Evolutionary conservation across 1,140 invertebrate genomes (phyloP).

Genomic region (Amphibalanus amphitrite): DNA sequence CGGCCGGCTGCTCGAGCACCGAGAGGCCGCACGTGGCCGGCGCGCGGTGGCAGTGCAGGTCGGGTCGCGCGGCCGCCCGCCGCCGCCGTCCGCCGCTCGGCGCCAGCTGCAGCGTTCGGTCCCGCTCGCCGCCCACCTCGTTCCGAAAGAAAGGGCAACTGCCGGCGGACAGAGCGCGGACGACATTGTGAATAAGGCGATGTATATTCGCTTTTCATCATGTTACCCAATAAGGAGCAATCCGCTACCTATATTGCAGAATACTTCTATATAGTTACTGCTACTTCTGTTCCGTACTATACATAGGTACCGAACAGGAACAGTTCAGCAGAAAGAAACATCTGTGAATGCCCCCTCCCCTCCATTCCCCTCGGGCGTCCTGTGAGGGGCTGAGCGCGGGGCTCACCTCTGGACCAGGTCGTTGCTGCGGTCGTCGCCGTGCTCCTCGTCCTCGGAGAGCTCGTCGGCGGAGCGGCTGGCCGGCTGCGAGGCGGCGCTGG

Average conservation of each 20-base stretch:
- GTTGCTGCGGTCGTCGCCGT: constrained; percentile 50
- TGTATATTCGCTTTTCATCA: no score
- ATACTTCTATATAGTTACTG: no score
- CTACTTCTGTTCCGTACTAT: no score
- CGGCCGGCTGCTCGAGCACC: constrained; percentile 50
- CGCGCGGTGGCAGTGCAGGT: constrained; percentile 41
- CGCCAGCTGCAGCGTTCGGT: constrained; percentile 31
- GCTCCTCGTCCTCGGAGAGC: constrained; percentile 37
- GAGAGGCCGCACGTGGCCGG: constrained; percentile 55
- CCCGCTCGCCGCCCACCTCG: constrained; percentile 79
- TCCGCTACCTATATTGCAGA: no score
- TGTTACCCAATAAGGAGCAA: no score
- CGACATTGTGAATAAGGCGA: neutral
- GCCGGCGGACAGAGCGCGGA: constrained; percentile 18
- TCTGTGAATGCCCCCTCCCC: no score
- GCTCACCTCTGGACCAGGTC: constrained; percentile 30
- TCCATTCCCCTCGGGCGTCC: no score
- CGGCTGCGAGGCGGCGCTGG: constrained; percentile 48
- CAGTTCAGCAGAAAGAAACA: no score
- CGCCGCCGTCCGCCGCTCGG: constrained; percentile 4
- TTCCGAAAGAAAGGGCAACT: constrained; percentile 83
- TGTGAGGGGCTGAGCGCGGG: no score
- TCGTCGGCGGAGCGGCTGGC: constrained; percentile 4
- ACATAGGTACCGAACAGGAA: no score
- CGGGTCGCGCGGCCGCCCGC: neutral